Evolutionary conservation across 2,113 vertebrate genomes (phyloP).

Genomic region (Nibea albiflora): DNA sequence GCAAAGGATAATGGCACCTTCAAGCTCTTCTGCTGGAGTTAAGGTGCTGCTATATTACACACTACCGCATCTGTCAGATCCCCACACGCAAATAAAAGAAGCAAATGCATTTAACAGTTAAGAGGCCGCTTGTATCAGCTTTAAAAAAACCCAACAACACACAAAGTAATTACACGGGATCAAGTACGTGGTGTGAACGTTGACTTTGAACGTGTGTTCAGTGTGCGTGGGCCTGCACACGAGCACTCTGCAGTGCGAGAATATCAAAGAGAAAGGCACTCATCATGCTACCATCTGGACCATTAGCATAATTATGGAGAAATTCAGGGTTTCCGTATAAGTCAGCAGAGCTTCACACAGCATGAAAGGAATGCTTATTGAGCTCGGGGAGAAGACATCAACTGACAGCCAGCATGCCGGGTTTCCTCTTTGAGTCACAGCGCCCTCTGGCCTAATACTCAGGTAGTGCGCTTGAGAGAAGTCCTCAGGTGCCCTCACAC

Average conservation of each 20-base stretch:
- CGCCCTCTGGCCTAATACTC: constrained; percentile 51
- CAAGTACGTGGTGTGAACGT: constrained; percentile 65
- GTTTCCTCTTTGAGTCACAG: constrained; percentile 51
- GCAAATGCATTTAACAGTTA: constrained; percentile 58
- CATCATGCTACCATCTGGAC: constrained; percentile 82
- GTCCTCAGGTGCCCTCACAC: constrained; percentile 15
- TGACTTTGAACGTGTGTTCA: constrained; percentile 71
- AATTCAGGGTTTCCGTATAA: constrained; percentile 73
- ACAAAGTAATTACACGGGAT: constrained; percentile 61
- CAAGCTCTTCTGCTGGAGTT: constrained; percentile 32
- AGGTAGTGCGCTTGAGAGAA: constrained; percentile 17
- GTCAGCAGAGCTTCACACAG: constrained; percentile 75
- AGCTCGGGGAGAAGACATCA: constrained; percentile 61
- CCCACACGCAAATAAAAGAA: constrained; percentile 45
- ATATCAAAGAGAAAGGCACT: constrained; percentile 80
- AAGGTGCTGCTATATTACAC: constrained; percentile 22
- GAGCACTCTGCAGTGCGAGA: constrained; percentile 66
- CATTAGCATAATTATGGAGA: constrained; percentile 84
- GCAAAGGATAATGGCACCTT: constrained; percentile 26
- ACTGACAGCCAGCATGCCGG: constrained; percentile 21
- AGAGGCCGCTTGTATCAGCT: constrained; percentile 38
- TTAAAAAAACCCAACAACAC: background rate
- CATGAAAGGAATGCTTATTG: constrained; percentile 80
- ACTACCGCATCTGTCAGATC: constrained; percentile 41
- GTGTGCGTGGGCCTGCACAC: constrained; percentile 71